Percentiles rank a stretch among this genome's conserved stretches.
These are phyloP conservation scores for Argynnis bischoffii DNA, from an alignment of 2,888 invertebrate genomes.

Conservation along the genomic window DNA sequence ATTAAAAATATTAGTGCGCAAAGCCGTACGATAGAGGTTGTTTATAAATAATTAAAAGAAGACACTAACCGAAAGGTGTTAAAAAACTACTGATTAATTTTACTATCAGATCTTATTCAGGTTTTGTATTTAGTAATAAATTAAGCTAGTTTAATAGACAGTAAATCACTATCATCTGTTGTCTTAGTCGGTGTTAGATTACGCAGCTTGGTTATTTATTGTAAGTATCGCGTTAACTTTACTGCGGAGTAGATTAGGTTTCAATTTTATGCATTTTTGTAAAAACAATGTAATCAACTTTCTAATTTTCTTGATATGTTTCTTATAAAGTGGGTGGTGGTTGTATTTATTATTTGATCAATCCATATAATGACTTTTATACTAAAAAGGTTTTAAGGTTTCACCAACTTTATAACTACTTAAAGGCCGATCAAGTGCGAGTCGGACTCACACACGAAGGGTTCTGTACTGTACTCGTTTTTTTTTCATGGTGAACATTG, in stretches of 20 bases:
- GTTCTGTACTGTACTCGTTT: too few relatives aligned
- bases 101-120: slow-evolving; percentile 40
- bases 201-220: slow-evolving; percentile 42
- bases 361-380: too few relatives aligned
- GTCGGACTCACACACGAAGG: too few relatives aligned
- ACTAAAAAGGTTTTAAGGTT: too few relatives aligned
- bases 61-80: slow-evolving; percentile 24
- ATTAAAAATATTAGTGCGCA: background rate
- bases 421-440: too few relatives aligned
- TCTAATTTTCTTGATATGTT: background rate
- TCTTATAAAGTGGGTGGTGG: background rate
- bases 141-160: slow-evolving; percentile 51
- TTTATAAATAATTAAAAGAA: slow-evolving; percentile 6
- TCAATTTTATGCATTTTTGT: slow-evolving; percentile 44
- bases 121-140: slow-evolving; percentile 49
- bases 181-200: slow-evolving; percentile 52
- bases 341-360: background rate
- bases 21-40: background rate
- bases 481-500: too few relatives aligned
- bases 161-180: slow-evolving; percentile 54
- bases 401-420: too few relatives aligned
- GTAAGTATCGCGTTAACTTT: slow-evolving; percentile 36
- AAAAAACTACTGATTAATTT: slow-evolving; percentile 43
- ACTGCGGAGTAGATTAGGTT: slow-evolving; percentile 38
- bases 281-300: slow-evolving; percentile 19